Evolutionary conservation across 1,140 invertebrate genomes (phyloP), one percentile per base, ranked within the genome.

Genomic region (Bombus fervidus): DNA sequence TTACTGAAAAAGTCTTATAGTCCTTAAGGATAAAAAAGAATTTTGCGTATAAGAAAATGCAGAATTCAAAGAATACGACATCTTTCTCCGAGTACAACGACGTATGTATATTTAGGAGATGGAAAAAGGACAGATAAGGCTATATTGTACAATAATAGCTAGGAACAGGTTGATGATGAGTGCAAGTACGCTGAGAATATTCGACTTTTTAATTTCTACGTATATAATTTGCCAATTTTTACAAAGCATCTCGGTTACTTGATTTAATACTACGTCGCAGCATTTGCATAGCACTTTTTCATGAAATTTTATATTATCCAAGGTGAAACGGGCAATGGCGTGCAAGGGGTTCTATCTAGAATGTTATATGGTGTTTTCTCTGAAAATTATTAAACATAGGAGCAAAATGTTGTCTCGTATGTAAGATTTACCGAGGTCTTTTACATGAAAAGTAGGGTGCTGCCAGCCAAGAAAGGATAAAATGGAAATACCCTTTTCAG

Each of bases 351-450:
- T 73, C 39, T 73, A 73, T 73, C 28, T 18, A 37, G 39, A n/a
- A 43, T n/a, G 39, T 73, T 43, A 43, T 37, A 43, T 25, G 41
- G 72, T 73, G 72, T 73, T 47, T 18, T 43, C 72, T 31, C 41
- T 57, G 73, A n/a, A 75, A 75, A 75, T 75, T 75, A 75, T 53
- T 75, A 75, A 75, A 75, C 73, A 53, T 47, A 53, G 73, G 15
- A 57, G 73, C 43, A 57, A 53, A 75, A 57, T 75, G 73, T 53
- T 75, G 73, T 75, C 73, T 57, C 73, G 47, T 57, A 75, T 75
- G 73, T 75, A 75, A 75, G 73, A 75, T 75, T 75, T 75, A 75
- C 41, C 47, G 73, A 53, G 73, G 43, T n/a, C 73, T 75, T 75
- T 75, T 75, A 75, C 73, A 53, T 75, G 73, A 75, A 18, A 34